These are phyloP conservation scores for Pimephales promelas DNA, from an alignment of 2,113 vertebrate genomes.

Conservation along the genomic window DNA sequence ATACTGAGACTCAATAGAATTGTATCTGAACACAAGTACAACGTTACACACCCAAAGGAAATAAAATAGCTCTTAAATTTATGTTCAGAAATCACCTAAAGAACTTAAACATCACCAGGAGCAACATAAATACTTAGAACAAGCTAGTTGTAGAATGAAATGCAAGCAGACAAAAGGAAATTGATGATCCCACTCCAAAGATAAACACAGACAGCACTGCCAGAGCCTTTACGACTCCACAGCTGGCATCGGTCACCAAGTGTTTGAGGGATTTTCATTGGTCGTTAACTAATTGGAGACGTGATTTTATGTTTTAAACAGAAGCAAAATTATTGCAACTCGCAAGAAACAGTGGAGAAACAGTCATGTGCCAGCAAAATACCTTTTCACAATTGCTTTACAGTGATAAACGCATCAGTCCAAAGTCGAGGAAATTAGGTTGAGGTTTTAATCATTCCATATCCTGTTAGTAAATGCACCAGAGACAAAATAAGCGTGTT, in stretches of 20 bases:
- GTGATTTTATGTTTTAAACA: background rate
- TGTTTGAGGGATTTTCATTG: background rate
- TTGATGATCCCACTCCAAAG: background rate
- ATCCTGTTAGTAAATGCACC: background rate
- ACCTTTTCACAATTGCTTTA: background rate
- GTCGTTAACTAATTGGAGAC: background rate
- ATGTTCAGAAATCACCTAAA: background rate
- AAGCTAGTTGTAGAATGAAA: slow-evolving; percentile 5
- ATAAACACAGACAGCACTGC: background rate
- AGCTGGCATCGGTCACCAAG: background rate
- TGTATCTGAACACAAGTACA: background rate
- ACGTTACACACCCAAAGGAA: background rate
- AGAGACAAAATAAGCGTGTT: background rate
- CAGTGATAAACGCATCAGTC: background rate
- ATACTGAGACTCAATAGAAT: background rate
- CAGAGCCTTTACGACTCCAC: background rate
- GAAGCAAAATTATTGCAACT: background rate
- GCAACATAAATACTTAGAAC: slow-evolving; percentile 6
- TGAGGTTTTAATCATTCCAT: background rate
- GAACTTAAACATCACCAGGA: slow-evolving; percentile 24
- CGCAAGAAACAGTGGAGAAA: background rate
- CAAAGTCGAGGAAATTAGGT: background rate
- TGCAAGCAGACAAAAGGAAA: background rate
- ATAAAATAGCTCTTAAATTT: slow-evolving; percentile 25
- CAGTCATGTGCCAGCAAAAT: too few relatives aligned